Conservation (phyloP, 1,140 invertebrate genomes). For the Carposina sasakii region DNA sequence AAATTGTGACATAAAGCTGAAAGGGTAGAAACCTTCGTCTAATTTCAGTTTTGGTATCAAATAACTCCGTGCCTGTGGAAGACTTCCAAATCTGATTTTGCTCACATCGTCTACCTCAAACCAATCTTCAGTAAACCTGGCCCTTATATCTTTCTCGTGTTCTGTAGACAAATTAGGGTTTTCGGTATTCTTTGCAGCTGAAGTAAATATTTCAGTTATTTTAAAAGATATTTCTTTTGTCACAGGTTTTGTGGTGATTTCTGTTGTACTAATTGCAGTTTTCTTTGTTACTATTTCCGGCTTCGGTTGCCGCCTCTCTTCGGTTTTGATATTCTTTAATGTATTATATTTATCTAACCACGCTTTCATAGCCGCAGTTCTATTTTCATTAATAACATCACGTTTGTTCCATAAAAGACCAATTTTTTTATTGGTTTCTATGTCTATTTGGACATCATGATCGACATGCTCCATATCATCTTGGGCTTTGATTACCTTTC, state of each 20-base stretch:
- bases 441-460: conserved; percentile 20
- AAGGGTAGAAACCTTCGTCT: conserved; percentile 58
- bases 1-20: conserved; percentile 59
- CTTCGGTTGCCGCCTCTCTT: conserved; percentile 28
- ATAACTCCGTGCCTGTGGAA: conserved; percentile 60
- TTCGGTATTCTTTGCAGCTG: too few species aligned
- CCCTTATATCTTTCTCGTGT: conserved; percentile 48
- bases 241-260: conserved; percentile 8
- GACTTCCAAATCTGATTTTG: conserved; percentile 62
- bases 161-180: too few species aligned
- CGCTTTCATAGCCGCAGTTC: conserved; percentile 32
- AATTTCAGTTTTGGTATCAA: conserved; percentile 60
- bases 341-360: conserved; percentile 52
- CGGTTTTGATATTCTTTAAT: conserved; percentile 34
- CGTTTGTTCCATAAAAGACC: conserved; percentile 43
- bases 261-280: conserved; percentile 7
- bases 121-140: conserved; percentile 46
- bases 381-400: conserved; percentile 33
- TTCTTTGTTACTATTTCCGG: conserved; percentile 25
- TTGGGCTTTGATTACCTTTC: conserved; percentile 20
- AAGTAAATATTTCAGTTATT: too few species aligned
- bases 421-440: conserved; percentile 21
- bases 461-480: conserved; percentile 32
- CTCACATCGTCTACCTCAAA: conserved; percentile 47
- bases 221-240: conserved; percentile 29